Conservation (phyloP, 2,113 vertebrate genomes). For the Anser brachyrhynchus region DNA sequence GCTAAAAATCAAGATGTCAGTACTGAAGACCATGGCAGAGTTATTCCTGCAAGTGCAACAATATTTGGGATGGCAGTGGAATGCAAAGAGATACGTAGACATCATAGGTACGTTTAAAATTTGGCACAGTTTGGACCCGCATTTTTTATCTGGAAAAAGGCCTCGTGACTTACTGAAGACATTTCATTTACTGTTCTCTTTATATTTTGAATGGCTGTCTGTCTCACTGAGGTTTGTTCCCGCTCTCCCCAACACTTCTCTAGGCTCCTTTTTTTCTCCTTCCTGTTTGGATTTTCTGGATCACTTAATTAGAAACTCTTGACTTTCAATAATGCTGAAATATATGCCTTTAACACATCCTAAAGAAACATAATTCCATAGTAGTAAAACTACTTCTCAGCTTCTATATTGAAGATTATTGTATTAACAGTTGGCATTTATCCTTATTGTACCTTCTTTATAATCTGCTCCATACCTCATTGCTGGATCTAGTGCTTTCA, state of each 20-base stretch:
- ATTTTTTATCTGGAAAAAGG: not conserved
- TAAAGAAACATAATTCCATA: not conserved
- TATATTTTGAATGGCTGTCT: not conserved
- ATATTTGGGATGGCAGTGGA: conserved; percentile 93
- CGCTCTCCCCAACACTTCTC: not conserved
- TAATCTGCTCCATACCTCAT: not conserved
- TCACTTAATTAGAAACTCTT: not conserved
- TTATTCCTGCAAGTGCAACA: conserved; percentile 92
- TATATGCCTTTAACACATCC: not conserved
- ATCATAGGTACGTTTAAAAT: conserved; percentile 85
- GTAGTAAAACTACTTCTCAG: not conserved
- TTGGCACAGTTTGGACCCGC: not conserved
- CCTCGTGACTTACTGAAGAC: not conserved
- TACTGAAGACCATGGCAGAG: conserved; percentile 82
- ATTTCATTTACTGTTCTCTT: not conserved
- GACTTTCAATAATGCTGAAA: not conserved
- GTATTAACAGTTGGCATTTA: not conserved
- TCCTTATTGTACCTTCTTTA: not conserved
- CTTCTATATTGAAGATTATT: not conserved
- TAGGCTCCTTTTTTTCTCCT: accelerated
- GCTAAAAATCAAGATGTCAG: conserved; percentile 57
- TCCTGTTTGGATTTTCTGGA: not conserved
- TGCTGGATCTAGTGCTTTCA: not conserved
- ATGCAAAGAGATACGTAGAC: conserved; percentile 90
- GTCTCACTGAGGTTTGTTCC: not conserved